Percentiles rank a stretch among this genome's conserved stretches.
These are phyloP conservation scores for Ahaetulla prasina DNA, from an alignment of 2,113 vertebrate species.

Conservation along the genomic window DNA sequence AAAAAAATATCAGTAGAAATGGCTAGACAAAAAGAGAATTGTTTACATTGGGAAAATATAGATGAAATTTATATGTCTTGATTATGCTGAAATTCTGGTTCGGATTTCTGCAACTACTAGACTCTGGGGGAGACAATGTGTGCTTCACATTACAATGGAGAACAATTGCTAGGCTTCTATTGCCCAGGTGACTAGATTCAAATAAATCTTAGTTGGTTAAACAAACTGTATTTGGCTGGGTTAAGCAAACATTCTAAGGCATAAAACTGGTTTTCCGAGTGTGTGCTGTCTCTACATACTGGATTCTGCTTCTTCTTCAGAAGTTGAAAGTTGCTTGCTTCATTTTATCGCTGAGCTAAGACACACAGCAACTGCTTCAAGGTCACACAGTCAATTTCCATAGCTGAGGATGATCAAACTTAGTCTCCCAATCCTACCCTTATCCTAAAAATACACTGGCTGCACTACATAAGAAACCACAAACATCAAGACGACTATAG, in stretches of 20 bases:
- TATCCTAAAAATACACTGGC: background rate
- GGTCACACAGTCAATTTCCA: background rate
- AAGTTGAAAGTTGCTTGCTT: background rate
- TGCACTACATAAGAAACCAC: background rate
- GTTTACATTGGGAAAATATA: constrained; percentile 40
- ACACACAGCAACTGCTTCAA: background rate
- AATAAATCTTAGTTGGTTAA: background rate
- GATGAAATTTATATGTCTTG: background rate
- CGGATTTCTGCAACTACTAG: background rate
- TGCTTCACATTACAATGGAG: background rate
- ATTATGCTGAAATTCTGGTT: background rate
- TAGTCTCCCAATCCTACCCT: background rate
- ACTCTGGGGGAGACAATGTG: background rate
- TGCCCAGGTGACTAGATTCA: background rate
- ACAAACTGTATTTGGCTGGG: background rate
- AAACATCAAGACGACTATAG: background rate
- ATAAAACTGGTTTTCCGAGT: background rate
- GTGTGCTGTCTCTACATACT: background rate
- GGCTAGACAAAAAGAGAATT: constrained; percentile 21
- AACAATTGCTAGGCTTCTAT: background rate
- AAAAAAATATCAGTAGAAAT: background rate
- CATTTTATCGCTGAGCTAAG: background rate
- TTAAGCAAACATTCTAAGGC: background rate
- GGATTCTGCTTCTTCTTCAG: background rate
- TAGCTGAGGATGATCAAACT: background rate